Evolutionary conservation across 2,888 invertebrate species (phyloP).

Genomic region (Ophion slaviceki): DNA sequence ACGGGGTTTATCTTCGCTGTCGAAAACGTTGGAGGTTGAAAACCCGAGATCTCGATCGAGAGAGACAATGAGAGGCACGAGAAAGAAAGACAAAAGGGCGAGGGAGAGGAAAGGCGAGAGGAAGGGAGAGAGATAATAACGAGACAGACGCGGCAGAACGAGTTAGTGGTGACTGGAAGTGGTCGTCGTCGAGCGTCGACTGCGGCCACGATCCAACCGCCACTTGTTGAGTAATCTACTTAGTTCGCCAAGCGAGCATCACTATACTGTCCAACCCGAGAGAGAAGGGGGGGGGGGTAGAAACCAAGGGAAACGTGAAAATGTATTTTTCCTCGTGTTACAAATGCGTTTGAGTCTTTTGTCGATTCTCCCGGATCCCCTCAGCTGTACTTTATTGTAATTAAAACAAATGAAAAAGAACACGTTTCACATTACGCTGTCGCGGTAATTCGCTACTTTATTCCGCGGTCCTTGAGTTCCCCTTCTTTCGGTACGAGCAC

Average conservation of each 20-base stretch:
- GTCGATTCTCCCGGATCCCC: conserved; percentile 20
- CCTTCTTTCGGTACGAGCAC: neutral
- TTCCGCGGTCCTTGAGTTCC: neutral
- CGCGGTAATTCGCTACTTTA: conserved; percentile 14
- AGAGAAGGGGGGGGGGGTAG: neutral
- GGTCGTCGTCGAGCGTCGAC: conserved; percentile 75
- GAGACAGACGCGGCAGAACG: conserved; percentile 33
- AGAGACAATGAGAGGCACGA: neutral
- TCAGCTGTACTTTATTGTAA: neutral
- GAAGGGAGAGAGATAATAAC: conserved; percentile 59
- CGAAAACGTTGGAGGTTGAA: neutral
- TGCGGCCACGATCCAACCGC: conserved; percentile 79
- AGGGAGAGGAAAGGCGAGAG: neutral
- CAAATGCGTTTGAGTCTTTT: conserved; percentile 30
- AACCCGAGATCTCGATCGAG: neutral
- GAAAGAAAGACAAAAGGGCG: too few relatives aligned
- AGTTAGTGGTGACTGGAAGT: conserved; percentile 63
- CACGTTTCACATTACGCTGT: conserved; percentile 6
- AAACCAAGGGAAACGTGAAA: conserved; percentile 46
- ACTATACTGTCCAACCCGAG: conserved; percentile 17
- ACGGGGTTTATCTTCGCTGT: neutral
- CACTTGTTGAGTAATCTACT: conserved; percentile 83
- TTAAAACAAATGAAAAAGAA: neutral
- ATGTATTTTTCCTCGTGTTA: conserved; percentile 47
- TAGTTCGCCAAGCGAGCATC: conserved; percentile 77